Evolutionary conservation across 1,140 invertebrate species (phyloP).

Genomic region (Euwallacea similis): DNA sequence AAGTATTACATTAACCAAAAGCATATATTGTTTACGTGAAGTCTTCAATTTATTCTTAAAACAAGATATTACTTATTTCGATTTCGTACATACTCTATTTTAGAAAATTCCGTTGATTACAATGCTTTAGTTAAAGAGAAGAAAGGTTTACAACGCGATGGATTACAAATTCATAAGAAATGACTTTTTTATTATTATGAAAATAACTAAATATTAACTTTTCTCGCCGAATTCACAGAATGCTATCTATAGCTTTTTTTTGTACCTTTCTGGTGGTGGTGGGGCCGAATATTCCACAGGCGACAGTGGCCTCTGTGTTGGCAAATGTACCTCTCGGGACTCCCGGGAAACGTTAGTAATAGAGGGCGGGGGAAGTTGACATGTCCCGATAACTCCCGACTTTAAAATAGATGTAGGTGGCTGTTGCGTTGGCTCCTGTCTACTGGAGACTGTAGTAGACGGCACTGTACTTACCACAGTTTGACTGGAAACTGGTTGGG

Average conservation of each 20-base stretch:
- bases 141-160: too few species aligned
- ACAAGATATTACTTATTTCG: too few species aligned
- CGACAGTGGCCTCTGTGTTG: conserved; percentile 42
- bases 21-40: too few species aligned
- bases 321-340: neutral
- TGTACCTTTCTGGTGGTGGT: conserved; percentile 40
- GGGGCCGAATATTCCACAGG: conserved; percentile 39
- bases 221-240: neutral
- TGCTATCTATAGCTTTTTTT: neutral
- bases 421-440: conserved; percentile 41
- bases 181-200: too few species aligned
- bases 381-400: conserved; percentile 37
- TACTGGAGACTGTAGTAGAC: conserved; percentile 39
- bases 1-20: too few species aligned
- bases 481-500: conserved; percentile 38
- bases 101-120: too few species aligned
- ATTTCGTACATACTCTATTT: too few species aligned
- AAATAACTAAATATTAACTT: neutral
- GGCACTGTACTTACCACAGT: conserved; percentile 33
- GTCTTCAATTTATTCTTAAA: too few species aligned
- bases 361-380: conserved; percentile 9
- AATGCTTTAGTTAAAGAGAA: too few species aligned
- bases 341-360: conserved; percentile 9
- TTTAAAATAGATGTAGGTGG: conserved; percentile 52
- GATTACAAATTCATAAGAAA: too few species aligned